Base-by-base conservation (phyloP, 2,113 vertebrate species). In the Callocephalon fimbriatum region DNA sequence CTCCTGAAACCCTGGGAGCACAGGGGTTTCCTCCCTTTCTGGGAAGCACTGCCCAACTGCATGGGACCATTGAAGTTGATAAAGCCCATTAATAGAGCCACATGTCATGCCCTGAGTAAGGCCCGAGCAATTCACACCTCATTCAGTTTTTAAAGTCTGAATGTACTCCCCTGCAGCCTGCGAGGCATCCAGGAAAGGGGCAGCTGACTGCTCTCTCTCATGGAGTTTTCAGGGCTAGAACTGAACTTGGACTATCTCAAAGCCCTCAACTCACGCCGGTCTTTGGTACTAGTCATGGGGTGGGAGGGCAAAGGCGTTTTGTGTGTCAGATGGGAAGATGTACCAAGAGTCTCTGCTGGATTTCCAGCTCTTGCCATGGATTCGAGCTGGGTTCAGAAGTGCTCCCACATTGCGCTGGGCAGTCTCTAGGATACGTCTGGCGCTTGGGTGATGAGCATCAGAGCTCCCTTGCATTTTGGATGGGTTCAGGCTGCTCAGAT, bases 401-500 rank as follows among this genome's bases (percentile, higher is more conserved):
- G 17, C 31, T 80, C 54, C 42, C 1, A 2, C 32, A 78, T 86
- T 90, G 42, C 70, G 82, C 54, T 65, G 42, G 73, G 50, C 38
- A 8, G 51, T 71, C 73, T 70, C 81, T 44, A 61, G 61, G 68
- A 51, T 51, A 32, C 1, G 16, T 83, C 78, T 65, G 81, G 91
- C 2, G 1, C 67, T 90, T 10, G 11, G 73, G 78, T 68, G 90
- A 93, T 12, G 48, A 90, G 53, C 86, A 94, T 93, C 85, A 83
- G 90, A 91, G 73, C 85, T 91, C 81, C 78, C 1, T 0, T 58
- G 81, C 87, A 83, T 96, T 79, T 94, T 88, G 90, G 92, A 96
- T 73, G 77, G 58, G 81, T 91, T 95, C 85, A 48, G 48, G 67
- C 68, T 94, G 84, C 87, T 96, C 51, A 44, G 92, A 88, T 92